Base-by-base conservation (phyloP, 1,140 invertebrate genomes). In the Nephila pilipes region DNA sequence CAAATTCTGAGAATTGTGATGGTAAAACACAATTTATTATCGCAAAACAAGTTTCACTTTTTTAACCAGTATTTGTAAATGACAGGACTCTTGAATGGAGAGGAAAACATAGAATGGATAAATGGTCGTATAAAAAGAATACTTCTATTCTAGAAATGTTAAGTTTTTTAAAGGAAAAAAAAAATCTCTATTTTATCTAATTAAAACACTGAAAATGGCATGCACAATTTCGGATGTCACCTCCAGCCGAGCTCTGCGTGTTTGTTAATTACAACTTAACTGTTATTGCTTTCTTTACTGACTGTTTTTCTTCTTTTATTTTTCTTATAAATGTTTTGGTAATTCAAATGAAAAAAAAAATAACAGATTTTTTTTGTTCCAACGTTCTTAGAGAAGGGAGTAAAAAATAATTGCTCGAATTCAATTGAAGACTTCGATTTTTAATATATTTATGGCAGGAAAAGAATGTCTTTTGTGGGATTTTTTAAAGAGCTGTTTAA, bases 201-300 rank as follows among this genome's bases (percentile, higher is more conserved):
- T 81, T 81, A 81, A 81, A 81, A 81, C 36, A 25, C 80, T 81
- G 38, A 54, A 81, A 54, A 12, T 55, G 80, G 46, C 36, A 55
- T 54, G 46, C 80, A 54, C 46, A 54, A 20, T 81, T 54, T 55
- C 25, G 46, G 38, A 81, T 81, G 80, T 81, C 80, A 81, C 38
- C 18, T 54, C 36, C 80, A 81, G 80, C n/a, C n/a, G 38, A 12
- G 80, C 46, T 81, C 46, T n/a, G 36, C 46, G 36, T 20, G 38
- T 29, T 55, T 81, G 80, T 81, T 81, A 81, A 81, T 81, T 81
- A 81, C 80, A 81, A 55, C 80, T 81, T 81, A 81, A 55, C 80
- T 81, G 80, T 81, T 81, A 81, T 81, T 81, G 80, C 20, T n/a
- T 81, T 38, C 54, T 81, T n/a, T 81, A 75, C 12, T 75, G 6